These are phyloP conservation scores for Trissoscelio sp. DNA, from an alignment of 2,888 invertebrate species.

Conservation along the genomic window DNA sequence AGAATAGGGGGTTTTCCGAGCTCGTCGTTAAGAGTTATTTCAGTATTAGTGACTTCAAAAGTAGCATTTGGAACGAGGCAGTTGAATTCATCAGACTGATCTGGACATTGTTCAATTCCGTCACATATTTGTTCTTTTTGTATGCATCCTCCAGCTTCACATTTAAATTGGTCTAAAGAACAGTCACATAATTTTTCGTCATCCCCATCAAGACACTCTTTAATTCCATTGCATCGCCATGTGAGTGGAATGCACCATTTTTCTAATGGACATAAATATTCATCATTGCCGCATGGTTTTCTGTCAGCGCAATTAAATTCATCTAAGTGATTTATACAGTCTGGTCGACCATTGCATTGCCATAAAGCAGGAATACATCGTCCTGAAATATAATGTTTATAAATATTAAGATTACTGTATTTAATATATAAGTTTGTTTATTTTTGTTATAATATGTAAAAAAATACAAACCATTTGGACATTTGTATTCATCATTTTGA, in stretches of 20 bases:
- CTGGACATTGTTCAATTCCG: conserved; percentile 86
- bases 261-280: conserved; percentile 86
- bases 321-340: conserved; percentile 85
- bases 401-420: no score
- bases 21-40: conserved; percentile 60
- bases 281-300: conserved; percentile 83
- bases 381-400: conserved; percentile 71
- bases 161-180: conserved; percentile 85
- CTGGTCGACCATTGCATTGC: conserved; percentile 86
- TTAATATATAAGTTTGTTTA: no score
- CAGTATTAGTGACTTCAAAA: conserved; percentile 69
- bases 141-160: conserved; percentile 86
- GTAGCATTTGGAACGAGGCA: conserved; percentile 81
- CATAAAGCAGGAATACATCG: conserved; percentile 86
- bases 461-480: conserved; percentile 79
- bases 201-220: conserved; percentile 85
- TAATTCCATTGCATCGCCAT: conserved; percentile 86
- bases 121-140: conserved; percentile 85
- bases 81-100: conserved; percentile 87
- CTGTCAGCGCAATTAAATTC: conserved; percentile 85
- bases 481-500: conserved; percentile 85
- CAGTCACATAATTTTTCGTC: conserved; percentile 87
- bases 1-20: conserved; percentile 67
- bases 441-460: neutral
- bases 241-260: conserved; percentile 86